Base-by-base conservation (phyloP, 2,888 invertebrate species). In the Crioceris asparagi region DNA sequence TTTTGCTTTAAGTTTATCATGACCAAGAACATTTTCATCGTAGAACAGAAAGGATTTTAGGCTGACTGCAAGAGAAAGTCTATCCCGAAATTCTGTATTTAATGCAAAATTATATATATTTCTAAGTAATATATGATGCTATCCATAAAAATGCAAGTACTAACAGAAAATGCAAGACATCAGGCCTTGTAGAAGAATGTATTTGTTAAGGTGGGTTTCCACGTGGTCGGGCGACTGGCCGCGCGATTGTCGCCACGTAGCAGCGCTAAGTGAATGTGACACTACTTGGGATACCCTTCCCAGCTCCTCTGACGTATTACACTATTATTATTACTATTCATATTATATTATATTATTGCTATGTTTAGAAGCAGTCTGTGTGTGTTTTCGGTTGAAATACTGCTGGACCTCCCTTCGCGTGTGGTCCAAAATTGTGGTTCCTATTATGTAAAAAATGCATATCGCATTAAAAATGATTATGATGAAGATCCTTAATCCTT, bases 301-400 rank as follows among this genome's bases (percentile, higher is more conserved):
- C 54, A 53, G 55, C 59, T 55, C 57, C 57, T 49, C 61, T 58
- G 62, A 63, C 62, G 63, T 65, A 64, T 62, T 62, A 64, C 63
- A 65, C 65, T 59, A 65, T 66, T 66, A 66, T 66, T 66, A 66
- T 66, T 66, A 66, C 62, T 66, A 66, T 66, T 66, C 66, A 65
- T 61, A 62, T 61, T 60, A 60, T 60, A 59, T 57, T 56, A 56
- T 57, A 53, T 59, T 58, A 60, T 59, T 55, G 55, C 57, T 56
- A 55, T 56, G 55, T 54, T 56, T 58, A 33, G 60, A 58, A 57
- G 55, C 59, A 59, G 60, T 59, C 59, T 54, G 57, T 61, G 61
- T 62, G 61, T 60, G 58, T 61, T 59, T 50, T 51, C 54, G 56
- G 53, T 54, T 53, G 53, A 44, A 55, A 47, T 50, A 54, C 55